Evolutionary conservation across 37 sponge, comb jelly and placozoan species (phyloP), one percentile per base, ranked within the genome.

Genomic region (Halichondria panicea): DNA sequence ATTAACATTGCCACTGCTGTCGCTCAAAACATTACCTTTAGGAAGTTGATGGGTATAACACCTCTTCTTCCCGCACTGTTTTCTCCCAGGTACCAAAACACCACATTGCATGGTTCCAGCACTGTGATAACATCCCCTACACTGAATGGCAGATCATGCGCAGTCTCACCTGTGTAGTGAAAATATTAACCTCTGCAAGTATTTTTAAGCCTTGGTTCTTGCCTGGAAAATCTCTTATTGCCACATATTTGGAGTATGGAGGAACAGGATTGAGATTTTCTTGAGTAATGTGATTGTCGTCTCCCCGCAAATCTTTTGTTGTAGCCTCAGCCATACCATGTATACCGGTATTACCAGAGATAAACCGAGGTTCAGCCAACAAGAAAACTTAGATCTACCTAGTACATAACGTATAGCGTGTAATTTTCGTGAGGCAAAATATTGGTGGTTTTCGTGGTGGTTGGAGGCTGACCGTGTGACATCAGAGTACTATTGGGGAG

Each of bases 51-150:
- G 4, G 90, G 90, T 8, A 89, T 72, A 21, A 84, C 56, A 33
- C 90, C 90, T 40, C 72, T 67, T 38, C 74, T 24, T 8, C 81
- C 85, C n/a, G n/a, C 13, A 0, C 12, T 18, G 58, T 89, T 69
- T 28, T 79, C 66, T 31, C 81, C 90, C 18, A 80, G 53, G 57
- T 89, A 89, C 85, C 84, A 89, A 76, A 54, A 89, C 44, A 84
- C 27, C 8, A 48, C 64, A 43, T 69, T 84, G 43, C 71, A 83
- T 19, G 90, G 90, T 34, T 84, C 79, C 27, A 89, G 34, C 0
- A 89, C 69, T 12, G 63, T 80, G 37, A 89, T 25, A 13, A 34
- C 28, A 6, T 89, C 90, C 38, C 90, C 90, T 12, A 25, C 37
- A 6, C 5, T 8, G 43, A 89, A 89, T 1, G 70, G 34, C 30